Evolutionary conservation across 2,797 vertebrate species (phyloP).

Genomic region (Myioborus miniatus): DNA sequence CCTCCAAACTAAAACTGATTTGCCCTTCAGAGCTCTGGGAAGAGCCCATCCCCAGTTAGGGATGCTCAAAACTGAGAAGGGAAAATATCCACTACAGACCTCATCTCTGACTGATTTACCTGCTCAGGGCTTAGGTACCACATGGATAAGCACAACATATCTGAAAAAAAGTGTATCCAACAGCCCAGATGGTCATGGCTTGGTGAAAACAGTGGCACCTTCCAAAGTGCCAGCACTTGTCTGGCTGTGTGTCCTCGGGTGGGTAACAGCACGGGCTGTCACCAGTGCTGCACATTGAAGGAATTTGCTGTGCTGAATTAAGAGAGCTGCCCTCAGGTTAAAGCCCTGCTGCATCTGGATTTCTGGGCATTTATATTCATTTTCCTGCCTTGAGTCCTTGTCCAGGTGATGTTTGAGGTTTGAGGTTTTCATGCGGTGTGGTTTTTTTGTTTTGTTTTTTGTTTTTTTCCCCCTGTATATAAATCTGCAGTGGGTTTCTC

Average conservation of each 20-base stretch:
- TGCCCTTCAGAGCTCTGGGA: not conserved
- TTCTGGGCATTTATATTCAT: not conserved
- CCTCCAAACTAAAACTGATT: not conserved
- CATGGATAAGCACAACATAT: not conserved
- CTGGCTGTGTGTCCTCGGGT: not conserved
- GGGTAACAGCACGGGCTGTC: not conserved
- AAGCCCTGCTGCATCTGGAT: not conserved
- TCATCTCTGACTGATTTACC: not conserved
- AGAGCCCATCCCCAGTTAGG: not conserved
- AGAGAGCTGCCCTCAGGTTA: not conserved
- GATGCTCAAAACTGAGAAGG: not conserved
- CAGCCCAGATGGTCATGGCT: constrained; percentile 23
- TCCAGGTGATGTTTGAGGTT: not conserved
- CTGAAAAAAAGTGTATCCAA: not conserved
- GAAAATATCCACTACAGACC: not conserved
- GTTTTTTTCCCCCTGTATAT: accelerated
- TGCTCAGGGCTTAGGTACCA: not conserved
- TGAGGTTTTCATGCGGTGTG: not conserved
- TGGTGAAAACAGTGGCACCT: not conserved
- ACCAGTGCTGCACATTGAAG: not conserved
- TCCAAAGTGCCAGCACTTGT: not conserved
- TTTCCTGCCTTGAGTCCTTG: not conserved
- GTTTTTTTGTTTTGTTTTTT: not conserved
- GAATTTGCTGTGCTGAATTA: not conserved
- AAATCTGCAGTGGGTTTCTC: not conserved